These are phyloP conservation scores for Apamea crenata DNA, from an alignment of 2,888 invertebrate species.

Conservation along the genomic window DNA sequence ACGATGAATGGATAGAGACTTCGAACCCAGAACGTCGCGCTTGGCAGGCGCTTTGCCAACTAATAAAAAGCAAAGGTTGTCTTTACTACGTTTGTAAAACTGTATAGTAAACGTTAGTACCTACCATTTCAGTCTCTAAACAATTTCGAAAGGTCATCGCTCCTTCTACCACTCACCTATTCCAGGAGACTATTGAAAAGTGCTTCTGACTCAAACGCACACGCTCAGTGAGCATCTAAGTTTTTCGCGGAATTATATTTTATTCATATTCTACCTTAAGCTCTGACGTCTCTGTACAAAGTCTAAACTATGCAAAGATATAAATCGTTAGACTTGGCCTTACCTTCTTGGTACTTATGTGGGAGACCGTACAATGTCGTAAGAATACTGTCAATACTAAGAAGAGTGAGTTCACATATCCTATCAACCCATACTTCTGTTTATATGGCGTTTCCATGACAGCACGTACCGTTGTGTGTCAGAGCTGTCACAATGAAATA, in stretches of 20 bases:
- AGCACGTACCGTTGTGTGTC: not conserved
- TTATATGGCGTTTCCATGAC: not conserved
- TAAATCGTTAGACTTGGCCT: not conserved
- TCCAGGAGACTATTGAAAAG: constrained; percentile 1
- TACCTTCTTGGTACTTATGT: not conserved
- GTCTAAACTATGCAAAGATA: not conserved
- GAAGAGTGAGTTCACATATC: not conserved
- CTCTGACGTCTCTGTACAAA: not conserved
- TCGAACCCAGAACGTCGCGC: not conserved
- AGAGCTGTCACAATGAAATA: not conserved
- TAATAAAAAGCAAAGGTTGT: not conserved
- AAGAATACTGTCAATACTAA: not conserved
- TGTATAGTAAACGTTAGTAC: not conserved
- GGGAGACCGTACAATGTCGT: not conserved
- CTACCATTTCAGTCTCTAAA: not conserved
- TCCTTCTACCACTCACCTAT: not conserved
- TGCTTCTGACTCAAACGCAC: constrained; percentile 16
- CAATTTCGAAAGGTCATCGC: not conserved
- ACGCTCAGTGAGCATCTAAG: not conserved
- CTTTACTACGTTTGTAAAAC: not conserved
- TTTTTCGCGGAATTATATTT: constrained; percentile 7
- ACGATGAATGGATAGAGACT: not conserved
- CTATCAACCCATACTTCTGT: not conserved
- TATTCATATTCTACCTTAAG: constrained; percentile 10
- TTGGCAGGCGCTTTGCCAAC: not conserved